phyloP scores from a whole-genome alignment of 2,888 invertebrate species.

The Epinotia ramella region DNA sequence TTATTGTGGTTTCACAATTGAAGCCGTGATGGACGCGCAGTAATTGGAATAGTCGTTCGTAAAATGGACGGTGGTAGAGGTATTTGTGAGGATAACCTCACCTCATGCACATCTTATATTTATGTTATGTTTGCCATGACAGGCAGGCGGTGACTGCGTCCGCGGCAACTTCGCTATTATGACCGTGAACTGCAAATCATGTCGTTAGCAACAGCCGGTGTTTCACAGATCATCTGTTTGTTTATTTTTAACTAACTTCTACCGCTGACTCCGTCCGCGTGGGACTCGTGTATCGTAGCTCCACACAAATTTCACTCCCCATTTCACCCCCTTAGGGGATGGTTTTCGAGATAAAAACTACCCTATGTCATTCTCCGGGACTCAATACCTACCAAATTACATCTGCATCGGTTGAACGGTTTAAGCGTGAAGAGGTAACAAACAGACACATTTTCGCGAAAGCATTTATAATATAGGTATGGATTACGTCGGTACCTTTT shows the following conservation, averaged over 20 bases:
- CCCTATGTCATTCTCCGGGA: too few species aligned
- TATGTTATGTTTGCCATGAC: conserved; percentile 37
- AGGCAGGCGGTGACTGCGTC: conserved; percentile 21
- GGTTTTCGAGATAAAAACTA: too few species aligned
- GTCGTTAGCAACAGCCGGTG: conserved; percentile 4
- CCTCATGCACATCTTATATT: conserved; percentile 36
- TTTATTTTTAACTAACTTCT: background rate
- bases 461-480: too few species aligned
- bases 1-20: background rate
- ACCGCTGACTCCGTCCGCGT: too few species aligned
- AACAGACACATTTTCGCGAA: too few species aligned
- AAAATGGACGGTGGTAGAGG: conserved; percentile 8
- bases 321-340: too few species aligned
- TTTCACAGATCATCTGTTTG: conserved; percentile 3
- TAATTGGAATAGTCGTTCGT: background rate
- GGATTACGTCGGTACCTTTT: too few species aligned
- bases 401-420: too few species aligned
- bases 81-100: conserved; percentile 41
- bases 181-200: conserved; percentile 40
- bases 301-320: too few species aligned
- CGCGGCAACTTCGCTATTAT: conserved; percentile 33
- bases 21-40: conserved; percentile 5
- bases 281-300: too few species aligned
- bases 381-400: too few species aligned
- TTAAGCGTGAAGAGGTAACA: too few species aligned